Conservation (phyloP, 2,797 vertebrate species). For the Manis pentadactyla region DNA sequence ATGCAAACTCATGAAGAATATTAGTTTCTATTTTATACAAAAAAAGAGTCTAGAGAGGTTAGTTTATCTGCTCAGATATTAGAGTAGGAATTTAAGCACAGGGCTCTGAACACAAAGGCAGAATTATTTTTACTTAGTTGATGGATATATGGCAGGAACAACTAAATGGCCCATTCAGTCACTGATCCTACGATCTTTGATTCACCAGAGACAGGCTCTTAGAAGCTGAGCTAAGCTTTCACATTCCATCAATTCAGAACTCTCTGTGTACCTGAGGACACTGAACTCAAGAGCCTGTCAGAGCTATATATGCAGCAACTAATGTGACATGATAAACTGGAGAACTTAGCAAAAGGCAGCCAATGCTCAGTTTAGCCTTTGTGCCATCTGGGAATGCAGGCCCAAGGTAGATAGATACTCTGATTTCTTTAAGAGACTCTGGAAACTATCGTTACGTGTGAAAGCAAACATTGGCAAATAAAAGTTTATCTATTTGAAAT, state of each 20-base stretch:
- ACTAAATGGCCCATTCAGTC: neutral
- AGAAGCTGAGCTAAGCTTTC: neutral
- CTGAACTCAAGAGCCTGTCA: neutral
- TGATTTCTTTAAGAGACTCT: neutral
- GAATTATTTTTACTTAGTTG: neutral
- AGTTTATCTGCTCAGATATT: neutral
- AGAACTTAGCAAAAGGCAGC: neutral
- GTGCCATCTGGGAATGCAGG: neutral
- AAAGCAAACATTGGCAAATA: neutral
- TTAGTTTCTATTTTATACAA: neutral
- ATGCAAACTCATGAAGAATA: accelerated
- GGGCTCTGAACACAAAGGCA: neutral
- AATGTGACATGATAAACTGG: too few relatives aligned
- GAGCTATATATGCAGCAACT: neutral
- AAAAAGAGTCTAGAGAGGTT: neutral
- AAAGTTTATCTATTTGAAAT: neutral
- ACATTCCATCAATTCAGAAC: neutral
- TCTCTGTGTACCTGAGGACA: neutral
- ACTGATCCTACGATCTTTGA: neutral
- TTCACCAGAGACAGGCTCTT: neutral
- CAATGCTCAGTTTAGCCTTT: too few relatives aligned
- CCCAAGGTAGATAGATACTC: neutral
- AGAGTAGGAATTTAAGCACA: neutral
- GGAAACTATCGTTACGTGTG: neutral
- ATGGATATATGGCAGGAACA: neutral